Evolutionary conservation across 1,140 invertebrate species (phyloP).

Genomic region (Dinoponera quadriceps): DNA sequence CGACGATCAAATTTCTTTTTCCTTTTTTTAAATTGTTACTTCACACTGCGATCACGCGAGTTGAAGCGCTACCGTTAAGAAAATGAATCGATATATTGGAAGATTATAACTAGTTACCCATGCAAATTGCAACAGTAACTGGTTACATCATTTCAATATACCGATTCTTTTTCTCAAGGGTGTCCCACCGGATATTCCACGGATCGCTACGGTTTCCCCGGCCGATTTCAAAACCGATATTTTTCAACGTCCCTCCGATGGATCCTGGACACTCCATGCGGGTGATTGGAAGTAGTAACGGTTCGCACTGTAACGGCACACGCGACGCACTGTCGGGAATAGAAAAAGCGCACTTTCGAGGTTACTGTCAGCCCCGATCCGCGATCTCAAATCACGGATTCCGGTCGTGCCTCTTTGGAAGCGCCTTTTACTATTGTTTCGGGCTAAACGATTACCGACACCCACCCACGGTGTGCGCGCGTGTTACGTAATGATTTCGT

Average conservation of each 20-base stretch:
- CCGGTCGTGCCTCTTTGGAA: constrained; percentile 58
- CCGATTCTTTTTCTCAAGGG: no score
- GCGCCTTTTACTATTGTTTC: constrained; percentile 72
- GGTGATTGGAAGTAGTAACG: constrained; percentile 1
- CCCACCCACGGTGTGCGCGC: neutral
- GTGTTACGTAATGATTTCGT: constrained; percentile 66
- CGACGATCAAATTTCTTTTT: no score
- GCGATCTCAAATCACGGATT: constrained; percentile 67
- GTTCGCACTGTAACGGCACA: constrained; percentile 15
- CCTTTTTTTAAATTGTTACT: no score
- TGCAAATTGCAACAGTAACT: no score
- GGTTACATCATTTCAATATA: no score
- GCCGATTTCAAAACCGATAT: no score
- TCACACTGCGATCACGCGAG: no score
- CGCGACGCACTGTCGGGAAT: constrained; percentile 29
- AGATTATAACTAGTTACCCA: no score
- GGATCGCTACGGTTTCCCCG: no score
- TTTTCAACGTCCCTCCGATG: neutral
- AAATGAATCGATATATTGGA: no score
- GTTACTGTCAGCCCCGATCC: constrained; percentile 9
- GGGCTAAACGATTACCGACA: constrained; percentile 69
- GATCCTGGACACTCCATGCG: neutral
- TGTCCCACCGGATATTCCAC: no score
- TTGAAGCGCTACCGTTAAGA: no score
- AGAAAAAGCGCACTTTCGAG: neutral